Conservation (phyloP, 2,888 invertebrate species). For the Stenchaetothrips biformis region DNA sequence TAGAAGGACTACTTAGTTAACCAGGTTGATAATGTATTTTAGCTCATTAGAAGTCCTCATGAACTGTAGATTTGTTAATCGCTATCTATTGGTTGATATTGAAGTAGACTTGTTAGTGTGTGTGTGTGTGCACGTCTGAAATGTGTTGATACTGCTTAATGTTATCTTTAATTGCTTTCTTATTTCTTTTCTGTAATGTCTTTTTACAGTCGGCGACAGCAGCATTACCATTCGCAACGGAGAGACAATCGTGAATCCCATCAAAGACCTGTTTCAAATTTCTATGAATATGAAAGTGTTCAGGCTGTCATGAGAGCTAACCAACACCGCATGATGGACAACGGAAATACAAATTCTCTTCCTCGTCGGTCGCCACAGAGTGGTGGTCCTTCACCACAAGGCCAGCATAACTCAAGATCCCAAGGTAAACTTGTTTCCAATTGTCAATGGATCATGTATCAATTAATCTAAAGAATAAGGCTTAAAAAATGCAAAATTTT, state of each 20-base stretch:
- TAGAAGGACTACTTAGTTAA: too few species aligned
- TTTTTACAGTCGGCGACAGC: conserved; percentile 57
- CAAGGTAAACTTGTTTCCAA: background rate
- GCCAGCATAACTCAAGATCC: background rate
- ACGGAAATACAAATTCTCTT: conserved; percentile 43
- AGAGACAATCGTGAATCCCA: conserved; percentile 51
- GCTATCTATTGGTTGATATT: too few species aligned
- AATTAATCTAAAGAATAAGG: background rate
- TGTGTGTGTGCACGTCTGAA: background rate
- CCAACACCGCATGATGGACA: conserved; percentile 37
- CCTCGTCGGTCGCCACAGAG: conserved; percentile 36
- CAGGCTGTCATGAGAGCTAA: conserved; percentile 52
- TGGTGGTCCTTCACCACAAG: conserved; percentile 23
- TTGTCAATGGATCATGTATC: background rate
- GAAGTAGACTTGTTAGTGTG: too few species aligned
- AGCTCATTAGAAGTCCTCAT: too few species aligned
- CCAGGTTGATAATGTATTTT: too few species aligned
- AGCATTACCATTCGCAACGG: conserved; percentile 62
- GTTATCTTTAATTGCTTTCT: conserved; percentile 13
- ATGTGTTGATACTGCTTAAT: background rate
- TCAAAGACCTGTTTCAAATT: conserved; percentile 71
- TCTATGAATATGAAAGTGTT: conserved; percentile 78
- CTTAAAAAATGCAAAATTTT: background rate
- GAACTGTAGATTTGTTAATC: too few species aligned
- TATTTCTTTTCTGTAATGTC: conserved; percentile 21